Conservation (phyloP, 35 echinoderm and acorn worm species). For the Apostichopus parvimensis region DNA sequence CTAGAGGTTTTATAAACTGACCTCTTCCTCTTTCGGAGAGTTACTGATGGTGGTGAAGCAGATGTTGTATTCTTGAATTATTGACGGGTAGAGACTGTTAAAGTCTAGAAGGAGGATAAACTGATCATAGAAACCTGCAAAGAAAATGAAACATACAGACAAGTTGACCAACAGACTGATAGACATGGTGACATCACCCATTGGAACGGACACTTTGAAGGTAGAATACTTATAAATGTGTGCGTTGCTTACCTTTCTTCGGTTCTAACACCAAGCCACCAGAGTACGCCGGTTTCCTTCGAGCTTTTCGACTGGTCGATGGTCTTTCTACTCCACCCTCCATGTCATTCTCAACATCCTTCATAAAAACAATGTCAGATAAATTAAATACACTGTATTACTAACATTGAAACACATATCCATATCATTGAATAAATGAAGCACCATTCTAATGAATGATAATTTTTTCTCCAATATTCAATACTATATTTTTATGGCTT, state of each 20-base stretch:
- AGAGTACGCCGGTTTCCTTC: conserved; percentile 86
- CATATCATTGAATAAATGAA: too few species aligned
- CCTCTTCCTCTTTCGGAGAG: conserved; percentile 38
- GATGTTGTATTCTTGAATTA: conserved; percentile 98
- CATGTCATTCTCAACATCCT: conserved; percentile 50
- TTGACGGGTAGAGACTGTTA: conserved; percentile 97
- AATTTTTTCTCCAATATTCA: too few species aligned
- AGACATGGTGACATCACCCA: too few species aligned
- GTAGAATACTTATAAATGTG: too few species aligned
- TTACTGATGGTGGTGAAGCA: conserved; percentile 94
- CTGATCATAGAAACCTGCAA: conserved; percentile 96
- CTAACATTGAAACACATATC: too few species aligned
- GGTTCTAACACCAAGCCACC: conserved; percentile 91
- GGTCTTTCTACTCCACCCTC: conserved; percentile 54
- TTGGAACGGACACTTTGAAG: too few species aligned
- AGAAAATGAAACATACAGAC: background rate
- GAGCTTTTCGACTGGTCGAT: conserved; percentile 55
- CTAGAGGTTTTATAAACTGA: background rate
- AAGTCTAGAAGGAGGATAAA: conserved; percentile 90
- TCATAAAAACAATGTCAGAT: background rate
- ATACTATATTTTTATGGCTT: too few species aligned
- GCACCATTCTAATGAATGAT: too few species aligned
- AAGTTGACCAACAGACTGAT: too few species aligned
- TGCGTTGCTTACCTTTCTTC: conserved; percentile 71
- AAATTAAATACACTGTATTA: too few species aligned